Base-by-base conservation (phyloP, 2,113 vertebrate genomes). In the Eptesicus fuscus region DNA sequence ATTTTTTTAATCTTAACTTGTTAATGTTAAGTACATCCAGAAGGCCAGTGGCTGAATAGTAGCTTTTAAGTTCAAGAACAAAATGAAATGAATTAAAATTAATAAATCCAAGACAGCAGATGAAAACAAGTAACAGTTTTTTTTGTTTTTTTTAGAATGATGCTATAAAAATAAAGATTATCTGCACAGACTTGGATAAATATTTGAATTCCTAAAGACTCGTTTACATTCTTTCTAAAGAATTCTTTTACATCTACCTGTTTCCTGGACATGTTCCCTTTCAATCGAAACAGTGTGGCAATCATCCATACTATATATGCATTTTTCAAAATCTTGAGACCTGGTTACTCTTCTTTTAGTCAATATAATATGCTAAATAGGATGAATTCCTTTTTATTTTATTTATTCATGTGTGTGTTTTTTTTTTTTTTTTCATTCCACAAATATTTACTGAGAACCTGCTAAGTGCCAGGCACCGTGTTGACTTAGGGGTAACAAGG, bases 21-120 rank as follows among this genome's bases (percentile, higher is more conserved):
- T 67, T 94, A 71, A 83, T 88, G 79, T 84, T 92, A 95, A 88
- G 32, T 53, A 30, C 42, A 28, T 74, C 51, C 87, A 85, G 61
- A 93, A 86, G 18, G 28, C 25, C n/a, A 74, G 42, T 63, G 25
- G 25, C 70, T 93, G 67, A 59, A 53, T 16, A 49, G 9, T 18
- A 25, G n/a, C 22, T 92, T 90, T 53, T 82, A 65, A 78, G 9
- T 65, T 87, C 49, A 95, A 87, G 91, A 79, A 35, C 49, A 83
- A 67, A 93, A 93, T 61, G 18, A 90, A 80, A 92, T 32, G 69
- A 80, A 76, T 76, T 74, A 71, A 49, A 87, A 87, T 90, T 17
- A 85, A 28, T 71, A 82, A 93, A 2, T 30, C 30, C 35, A 85
- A 77, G 49, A 79, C 11, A 67, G 12, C 10, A 47, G 32, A 70